Base-by-base conservation (phyloP, 2,888 invertebrate species). In the Romanomermis culicivorax region DNA sequence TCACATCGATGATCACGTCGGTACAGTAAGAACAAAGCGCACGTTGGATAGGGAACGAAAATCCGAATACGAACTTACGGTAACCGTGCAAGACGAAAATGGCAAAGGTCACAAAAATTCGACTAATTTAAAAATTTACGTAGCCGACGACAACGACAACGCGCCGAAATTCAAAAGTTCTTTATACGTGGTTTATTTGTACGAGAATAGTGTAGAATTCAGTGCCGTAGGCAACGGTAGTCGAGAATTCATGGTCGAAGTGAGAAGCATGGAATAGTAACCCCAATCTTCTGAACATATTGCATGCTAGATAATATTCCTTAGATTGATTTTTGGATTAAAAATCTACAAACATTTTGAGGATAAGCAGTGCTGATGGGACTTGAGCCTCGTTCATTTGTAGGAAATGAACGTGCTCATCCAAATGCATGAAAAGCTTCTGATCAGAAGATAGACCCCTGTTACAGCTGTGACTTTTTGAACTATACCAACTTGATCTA, bases 31-130 rank as follows among this genome's bases (percentile, higher is more conserved):
- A 54, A 60, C 69, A 29, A 60, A 63, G 7, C 59, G 62, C 52
- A 61, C 65, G 3, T 61, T 73, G 7, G 91, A 93, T 70, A 76
- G 88, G 3, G 88, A 88, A 68, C 75, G 83, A 14, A 77, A 83
- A 20, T 78, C 83, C 0, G 78, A 81, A 1, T 86, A 86, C 70
- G 83, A 82, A 68, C 75, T 88, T 43, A 86, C 84, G 0, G 83
- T 89, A 0, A 86, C 85, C 68, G 91, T 88, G 0, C 75, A 85
- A 54, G 93, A 93, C 67, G 81, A 85, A 69, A 75, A 24, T 23
- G 56, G 56, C 7, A 4, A 77, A 64, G 86, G 86, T 52, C 83
- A 83, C 71, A 77, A 85, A 56, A 86, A 85, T 66, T 82, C 84
- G 0, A 85, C 80, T 1, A 86, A 88, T 74, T 80, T 87, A 24